These are phyloP conservation scores for Lissocephala sabroskyi DNA, from an alignment of 2,888 invertebrate genomes.

Conservation along the genomic window DNA sequence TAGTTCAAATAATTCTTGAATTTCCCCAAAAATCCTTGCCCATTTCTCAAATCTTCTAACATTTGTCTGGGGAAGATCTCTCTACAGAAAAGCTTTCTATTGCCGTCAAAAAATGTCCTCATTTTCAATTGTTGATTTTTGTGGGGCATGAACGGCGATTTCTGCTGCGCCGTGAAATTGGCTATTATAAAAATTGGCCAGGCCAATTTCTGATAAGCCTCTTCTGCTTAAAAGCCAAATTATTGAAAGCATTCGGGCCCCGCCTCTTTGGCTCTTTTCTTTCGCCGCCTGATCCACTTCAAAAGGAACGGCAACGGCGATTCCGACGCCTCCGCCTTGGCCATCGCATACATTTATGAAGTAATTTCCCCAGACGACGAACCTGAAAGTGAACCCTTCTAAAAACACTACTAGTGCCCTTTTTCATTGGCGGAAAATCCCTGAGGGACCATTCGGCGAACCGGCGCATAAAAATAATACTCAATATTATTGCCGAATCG, in stretches of 20 bases:
- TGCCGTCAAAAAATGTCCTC: too few species aligned
- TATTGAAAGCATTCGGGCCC: slow-evolving; percentile 42
- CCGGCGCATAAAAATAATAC: slow-evolving; percentile 55
- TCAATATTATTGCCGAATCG: slow-evolving; percentile 57
- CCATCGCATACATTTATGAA: slow-evolving; percentile 31
- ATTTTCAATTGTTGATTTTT: too few species aligned
- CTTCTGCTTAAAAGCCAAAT: slow-evolving; percentile 64
- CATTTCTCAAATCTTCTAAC: too few species aligned
- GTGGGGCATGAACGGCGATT: too few species aligned
- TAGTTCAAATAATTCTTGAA: too few species aligned
- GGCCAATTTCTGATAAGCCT: slow-evolving; percentile 62
- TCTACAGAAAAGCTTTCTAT: too few species aligned
- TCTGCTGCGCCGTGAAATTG: too few species aligned
- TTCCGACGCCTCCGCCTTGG: too few species aligned
- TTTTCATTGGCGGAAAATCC: slow-evolving; percentile 57
- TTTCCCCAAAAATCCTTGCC: too few species aligned
- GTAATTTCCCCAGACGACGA: slow-evolving; percentile 61
- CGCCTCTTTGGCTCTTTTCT: slow-evolving; percentile 22
- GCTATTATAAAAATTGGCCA: slow-evolving; percentile 60
- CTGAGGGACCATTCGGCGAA: slow-evolving; percentile 54
- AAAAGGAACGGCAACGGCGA: too few species aligned
- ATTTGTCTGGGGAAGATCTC: too few species aligned
- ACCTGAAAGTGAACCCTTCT: slow-evolving; percentile 59
- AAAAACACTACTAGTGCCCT: slow-evolving; percentile 29
- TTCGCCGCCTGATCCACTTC: too few species aligned